Conservation (phyloP, 2,888 invertebrate genomes). For the Leptopilina myrica region DNA sequence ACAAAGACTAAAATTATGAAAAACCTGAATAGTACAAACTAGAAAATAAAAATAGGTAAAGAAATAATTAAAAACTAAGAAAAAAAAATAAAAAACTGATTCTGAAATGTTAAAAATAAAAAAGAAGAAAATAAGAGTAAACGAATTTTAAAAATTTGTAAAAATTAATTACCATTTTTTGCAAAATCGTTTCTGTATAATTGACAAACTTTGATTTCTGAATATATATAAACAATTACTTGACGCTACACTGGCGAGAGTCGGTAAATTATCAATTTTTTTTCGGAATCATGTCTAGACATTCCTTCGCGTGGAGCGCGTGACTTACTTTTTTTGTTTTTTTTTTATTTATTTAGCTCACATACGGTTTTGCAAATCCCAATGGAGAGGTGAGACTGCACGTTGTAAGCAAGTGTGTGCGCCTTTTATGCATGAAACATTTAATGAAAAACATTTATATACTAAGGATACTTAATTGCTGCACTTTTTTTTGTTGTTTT, state of each 20-base stretch:
- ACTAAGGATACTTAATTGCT: slow-evolving; percentile 28
- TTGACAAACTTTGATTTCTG: background rate
- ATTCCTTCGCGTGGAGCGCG: slow-evolving; percentile 40
- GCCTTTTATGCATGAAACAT: slow-evolving; percentile 37
- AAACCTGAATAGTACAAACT: too few relatives aligned
- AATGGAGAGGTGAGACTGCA: background rate
- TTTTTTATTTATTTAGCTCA: background rate
- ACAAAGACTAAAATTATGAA: too few relatives aligned
- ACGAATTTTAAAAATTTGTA: too few relatives aligned
- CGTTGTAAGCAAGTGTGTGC: slow-evolving; percentile 21
- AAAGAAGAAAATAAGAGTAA: too few relatives aligned
- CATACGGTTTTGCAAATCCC: slow-evolving; percentile 27
- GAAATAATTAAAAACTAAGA: too few relatives aligned
- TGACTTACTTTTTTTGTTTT: slow-evolving; percentile 20
- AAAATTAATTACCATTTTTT: too few relatives aligned
- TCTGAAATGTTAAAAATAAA: too few relatives aligned
- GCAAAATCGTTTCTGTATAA: background rate
- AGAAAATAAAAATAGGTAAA: too few relatives aligned
- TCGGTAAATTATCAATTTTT: slow-evolving; percentile 4
- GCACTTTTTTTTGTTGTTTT: slow-evolving; percentile 9
- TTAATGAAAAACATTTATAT: slow-evolving; percentile 35
- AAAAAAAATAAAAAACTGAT: too few relatives aligned
- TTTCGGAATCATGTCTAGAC: slow-evolving; percentile 7
- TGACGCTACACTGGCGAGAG: background rate
- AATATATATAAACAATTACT: slow-evolving; percentile 5